Conservation (phyloP, 2,113 vertebrate genomes). For the Macrotus californicus region DNA sequence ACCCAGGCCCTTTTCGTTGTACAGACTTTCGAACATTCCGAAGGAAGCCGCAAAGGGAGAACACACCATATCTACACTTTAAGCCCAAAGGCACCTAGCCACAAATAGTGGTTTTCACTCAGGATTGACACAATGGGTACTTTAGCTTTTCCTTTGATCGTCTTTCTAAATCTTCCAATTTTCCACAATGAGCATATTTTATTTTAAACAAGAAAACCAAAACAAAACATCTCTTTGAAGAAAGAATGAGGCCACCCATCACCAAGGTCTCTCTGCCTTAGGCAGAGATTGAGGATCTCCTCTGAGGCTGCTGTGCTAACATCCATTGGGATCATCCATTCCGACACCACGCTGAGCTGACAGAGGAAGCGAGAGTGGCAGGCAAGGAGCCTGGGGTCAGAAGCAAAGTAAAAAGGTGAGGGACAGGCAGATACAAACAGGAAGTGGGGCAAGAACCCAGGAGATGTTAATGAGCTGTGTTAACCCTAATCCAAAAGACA, state of each 20-base stretch:
- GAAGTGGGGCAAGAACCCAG: background rate
- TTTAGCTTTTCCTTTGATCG: background rate
- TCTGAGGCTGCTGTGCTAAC: background rate
- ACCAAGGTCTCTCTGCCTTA: background rate
- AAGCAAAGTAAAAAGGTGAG: background rate
- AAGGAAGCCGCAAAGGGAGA: constrained; percentile 28
- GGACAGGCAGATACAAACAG: background rate
- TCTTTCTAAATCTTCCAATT: background rate
- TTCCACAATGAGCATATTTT: background rate
- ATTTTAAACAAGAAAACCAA: constrained; percentile 12
- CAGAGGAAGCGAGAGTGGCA: background rate
- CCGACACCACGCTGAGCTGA: background rate
- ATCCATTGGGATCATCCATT: too few relatives aligned
- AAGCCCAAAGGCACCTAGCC: background rate
- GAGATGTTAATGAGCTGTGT: background rate
- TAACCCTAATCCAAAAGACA: background rate
- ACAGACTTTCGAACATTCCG: background rate
- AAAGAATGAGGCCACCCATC: background rate
- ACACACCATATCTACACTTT: background rate
- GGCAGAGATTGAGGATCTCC: background rate
- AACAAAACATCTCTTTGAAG: background rate
- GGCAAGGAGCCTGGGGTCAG: background rate
- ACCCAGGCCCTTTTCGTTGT: background rate
- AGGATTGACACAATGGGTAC: background rate
- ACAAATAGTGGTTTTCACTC: background rate